A percentile compares a stretch with the other conserved stretches of the same genome.
Conservation (phyloP, 1,140 invertebrate species). For the Drosophila elegans region DNA sequence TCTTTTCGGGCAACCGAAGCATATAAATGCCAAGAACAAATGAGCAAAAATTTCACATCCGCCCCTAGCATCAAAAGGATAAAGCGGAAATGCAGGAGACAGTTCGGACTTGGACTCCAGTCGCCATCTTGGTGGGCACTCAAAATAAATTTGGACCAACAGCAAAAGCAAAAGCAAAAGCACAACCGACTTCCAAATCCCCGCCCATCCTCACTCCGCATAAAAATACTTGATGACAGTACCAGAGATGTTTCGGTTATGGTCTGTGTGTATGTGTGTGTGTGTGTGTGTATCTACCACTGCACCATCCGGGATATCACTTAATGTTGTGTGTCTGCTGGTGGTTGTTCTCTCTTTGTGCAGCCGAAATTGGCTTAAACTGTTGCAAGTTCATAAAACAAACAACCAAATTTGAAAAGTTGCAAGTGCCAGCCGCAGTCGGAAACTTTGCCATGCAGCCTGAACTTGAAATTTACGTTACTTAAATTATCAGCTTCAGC, state of each 20-base stretch:
- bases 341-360: constrained; percentile 9
- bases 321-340: constrained; percentile 28
- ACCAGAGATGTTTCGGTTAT: constrained; percentile 36
- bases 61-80: constrained; percentile 40
- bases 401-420: constrained; percentile 72
- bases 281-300: constrained; percentile 9
- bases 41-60: constrained; percentile 68
- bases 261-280: not conserved
- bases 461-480: constrained; percentile 74
- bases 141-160: constrained; percentile 46
- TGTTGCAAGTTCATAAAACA: constrained; percentile 70
- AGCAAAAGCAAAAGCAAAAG: constrained; percentile 24
- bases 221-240: constrained; percentile 43
- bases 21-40: constrained; percentile 58
- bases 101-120: constrained; percentile 35
- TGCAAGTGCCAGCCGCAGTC: constrained; percentile 52
- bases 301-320: constrained; percentile 31
- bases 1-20: constrained; percentile 21
- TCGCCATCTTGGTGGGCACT: constrained; percentile 55
- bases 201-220: constrained; percentile 19
- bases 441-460: constrained; percentile 42
- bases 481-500: constrained; percentile 65
- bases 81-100: constrained; percentile 50
- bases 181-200: not conserved
- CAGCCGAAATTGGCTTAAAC: constrained; percentile 65